Evolutionary conservation across 1,140 invertebrate species (phyloP).

Genomic region (Bombyx mandarina): DNA sequence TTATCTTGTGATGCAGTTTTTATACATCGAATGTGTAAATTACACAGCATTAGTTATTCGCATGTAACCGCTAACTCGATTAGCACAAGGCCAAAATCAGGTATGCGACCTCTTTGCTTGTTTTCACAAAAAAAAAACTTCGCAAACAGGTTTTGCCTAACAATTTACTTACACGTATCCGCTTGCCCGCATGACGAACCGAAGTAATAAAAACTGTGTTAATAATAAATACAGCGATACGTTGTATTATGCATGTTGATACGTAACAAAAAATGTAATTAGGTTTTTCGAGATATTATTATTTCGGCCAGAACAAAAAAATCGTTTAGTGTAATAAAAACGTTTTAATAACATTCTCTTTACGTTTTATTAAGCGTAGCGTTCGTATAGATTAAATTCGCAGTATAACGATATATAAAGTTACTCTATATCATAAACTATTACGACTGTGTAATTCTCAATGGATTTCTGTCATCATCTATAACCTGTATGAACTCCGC

Average conservation of each 20-base stretch:
- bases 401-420: too few relatives aligned
- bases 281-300: slow-evolving; percentile 15
- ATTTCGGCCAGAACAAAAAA: neutral
- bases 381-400: neutral
- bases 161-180: slow-evolving; percentile 30
- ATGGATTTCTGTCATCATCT: too few relatives aligned
- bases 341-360: neutral
- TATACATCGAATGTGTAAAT: slow-evolving; percentile 41
- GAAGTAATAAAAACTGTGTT: slow-evolving; percentile 16
- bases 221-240: slow-evolving; percentile 19
- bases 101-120: slow-evolving; percentile 58
- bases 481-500: too few relatives aligned
- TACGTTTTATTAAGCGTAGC: neutral
- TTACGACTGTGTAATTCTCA: too few relatives aligned
- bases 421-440: too few relatives aligned
- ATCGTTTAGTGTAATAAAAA: too few relatives aligned
- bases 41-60: slow-evolving; percentile 44
- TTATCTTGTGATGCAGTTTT: slow-evolving; percentile 14
- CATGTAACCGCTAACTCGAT: slow-evolving; percentile 51
- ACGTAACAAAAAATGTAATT: slow-evolving; percentile 26
- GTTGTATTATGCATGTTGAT: slow-evolving; percentile 16
- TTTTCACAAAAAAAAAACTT: slow-evolving; percentile 35
- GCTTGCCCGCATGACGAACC: slow-evolving; percentile 27
- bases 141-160: slow-evolving; percentile 34
- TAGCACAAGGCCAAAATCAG: slow-evolving; percentile 56